Base-by-base conservation (phyloP, 2,113 vertebrate genomes). In the Lucifuga dentata region DNA sequence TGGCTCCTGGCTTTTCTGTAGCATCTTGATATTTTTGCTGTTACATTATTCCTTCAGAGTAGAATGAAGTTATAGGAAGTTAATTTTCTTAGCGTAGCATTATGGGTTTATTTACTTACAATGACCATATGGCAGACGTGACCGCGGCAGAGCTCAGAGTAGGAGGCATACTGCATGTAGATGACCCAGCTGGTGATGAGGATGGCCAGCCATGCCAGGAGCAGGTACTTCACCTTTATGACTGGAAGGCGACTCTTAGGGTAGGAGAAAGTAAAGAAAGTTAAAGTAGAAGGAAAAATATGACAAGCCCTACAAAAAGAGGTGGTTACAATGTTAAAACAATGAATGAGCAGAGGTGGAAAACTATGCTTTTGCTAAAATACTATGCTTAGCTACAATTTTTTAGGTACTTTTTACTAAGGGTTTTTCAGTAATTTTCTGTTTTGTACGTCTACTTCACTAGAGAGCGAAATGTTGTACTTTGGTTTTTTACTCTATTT, bases 161-260 rank as follows among this genome's bases (percentile, higher is more conserved):
- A 98, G 24, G 96, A 96, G 0, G 96, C 93, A 52, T 98, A 99
- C 72, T 95, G 96, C 91, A 95, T 93, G 81, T 99, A 99, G 16
- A 95, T 78, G 77, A 96, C 90, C 98, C 98, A 99, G 93, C 97
- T 96, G 91, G 95, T 91, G 71, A 93, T 92, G 21, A 97, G 92
- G 83, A 98, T 78, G 60, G 94, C 94, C 90, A 99, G 92, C 97
- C 97, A 99, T 32, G 92, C 91, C 88, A 99, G 91, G 79, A 98
- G 92, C 51, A 96, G 93, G 55, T 95, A 98, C 73, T 96, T 97
- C 90, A 98, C 94, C 89, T 97, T 96, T 71, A 98, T 92, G 38
- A 95, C 95, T 0, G 96, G 96, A 35, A 99, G 91, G 55, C 95
- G 96, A 68, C 90, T 92, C 97, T 99, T 39, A 21, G 1, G 45